Evolutionary conservation across 2,888 invertebrate genomes (phyloP).

Genomic region (Cheilosia scutellata): DNA sequence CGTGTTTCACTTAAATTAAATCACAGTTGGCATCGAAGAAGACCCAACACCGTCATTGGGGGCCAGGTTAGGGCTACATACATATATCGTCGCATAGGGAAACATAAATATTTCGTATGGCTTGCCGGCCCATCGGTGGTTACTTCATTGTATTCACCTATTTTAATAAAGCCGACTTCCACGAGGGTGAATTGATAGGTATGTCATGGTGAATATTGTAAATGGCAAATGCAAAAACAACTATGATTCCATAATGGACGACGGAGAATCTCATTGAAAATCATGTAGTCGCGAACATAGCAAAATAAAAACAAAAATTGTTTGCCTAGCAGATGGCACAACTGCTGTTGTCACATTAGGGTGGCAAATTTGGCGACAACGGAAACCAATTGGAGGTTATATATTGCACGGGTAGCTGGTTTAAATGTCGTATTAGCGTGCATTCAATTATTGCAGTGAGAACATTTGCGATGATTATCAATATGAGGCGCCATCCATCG

Average conservation of each 20-base stretch:
- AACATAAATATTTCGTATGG: neutral
- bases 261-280: neutral
- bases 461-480: too few relatives aligned
- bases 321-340: neutral
- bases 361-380: neutral
- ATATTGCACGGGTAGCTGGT: neutral
- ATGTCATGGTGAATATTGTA: neutral
- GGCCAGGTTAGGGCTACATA: neutral
- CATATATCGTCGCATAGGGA: neutral
- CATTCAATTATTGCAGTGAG: too few relatives aligned
- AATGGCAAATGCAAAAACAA: conserved; percentile 7
- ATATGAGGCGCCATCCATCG: too few relatives aligned
- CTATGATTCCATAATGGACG: neutral
- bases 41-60: conserved; percentile 15
- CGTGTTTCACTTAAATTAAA: conserved; percentile 54
- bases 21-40: conserved; percentile 48
- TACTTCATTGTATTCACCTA: neutral
- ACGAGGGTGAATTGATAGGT: neutral
- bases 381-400: neutral
- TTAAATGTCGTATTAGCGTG: too few relatives aligned
- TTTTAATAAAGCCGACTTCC: neutral
- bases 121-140: neutral
- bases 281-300: neutral
- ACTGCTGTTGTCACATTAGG: neutral
- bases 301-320: neutral